Percentiles rank a stretch among this genome's conserved stretches.
Conservation (phyloP, 2,113 vertebrate species). For the Spizaetus ornatus region DNA sequence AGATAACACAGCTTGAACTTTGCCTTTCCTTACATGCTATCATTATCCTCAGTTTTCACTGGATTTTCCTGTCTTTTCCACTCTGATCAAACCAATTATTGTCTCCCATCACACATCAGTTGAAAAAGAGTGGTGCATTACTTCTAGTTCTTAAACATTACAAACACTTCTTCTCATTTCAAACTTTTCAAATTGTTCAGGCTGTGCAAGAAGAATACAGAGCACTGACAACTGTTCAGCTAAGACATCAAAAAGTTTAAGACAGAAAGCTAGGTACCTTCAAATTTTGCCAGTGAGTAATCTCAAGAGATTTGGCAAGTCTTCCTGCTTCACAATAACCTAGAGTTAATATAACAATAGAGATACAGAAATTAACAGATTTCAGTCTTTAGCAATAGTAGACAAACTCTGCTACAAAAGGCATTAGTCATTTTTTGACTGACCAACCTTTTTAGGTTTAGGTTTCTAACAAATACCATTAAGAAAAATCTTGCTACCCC, state of each 20-base stretch:
- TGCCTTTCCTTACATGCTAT: not conserved
- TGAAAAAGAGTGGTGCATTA: not conserved
- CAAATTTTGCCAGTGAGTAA: not conserved
- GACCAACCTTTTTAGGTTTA: not conserved
- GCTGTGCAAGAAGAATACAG: not conserved
- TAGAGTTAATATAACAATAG: not conserved
- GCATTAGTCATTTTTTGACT: not conserved
- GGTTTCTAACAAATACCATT: not conserved
- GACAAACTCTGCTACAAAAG: not conserved
- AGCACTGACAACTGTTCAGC: not conserved
- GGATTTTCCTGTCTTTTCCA: not conserved
- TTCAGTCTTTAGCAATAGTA: not conserved
- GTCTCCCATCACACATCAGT: not conserved
- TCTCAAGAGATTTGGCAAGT: not conserved
- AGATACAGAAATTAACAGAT: not conserved
- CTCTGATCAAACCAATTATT: not conserved
- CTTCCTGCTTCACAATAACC: not conserved
- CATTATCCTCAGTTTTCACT: not conserved
- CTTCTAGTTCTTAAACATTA: not conserved
- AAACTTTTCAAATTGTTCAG: not conserved
- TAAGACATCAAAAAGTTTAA: not conserved
- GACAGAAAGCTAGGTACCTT: not conserved
- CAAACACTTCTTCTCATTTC: not conserved
- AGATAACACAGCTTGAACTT: not conserved
- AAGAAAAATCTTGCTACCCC: not conserved